Evolutionary conservation across 2,113 vertebrate genomes (phyloP), one percentile per base, ranked within the genome.

Genomic region (Chroicocephalus ridibundus): DNA sequence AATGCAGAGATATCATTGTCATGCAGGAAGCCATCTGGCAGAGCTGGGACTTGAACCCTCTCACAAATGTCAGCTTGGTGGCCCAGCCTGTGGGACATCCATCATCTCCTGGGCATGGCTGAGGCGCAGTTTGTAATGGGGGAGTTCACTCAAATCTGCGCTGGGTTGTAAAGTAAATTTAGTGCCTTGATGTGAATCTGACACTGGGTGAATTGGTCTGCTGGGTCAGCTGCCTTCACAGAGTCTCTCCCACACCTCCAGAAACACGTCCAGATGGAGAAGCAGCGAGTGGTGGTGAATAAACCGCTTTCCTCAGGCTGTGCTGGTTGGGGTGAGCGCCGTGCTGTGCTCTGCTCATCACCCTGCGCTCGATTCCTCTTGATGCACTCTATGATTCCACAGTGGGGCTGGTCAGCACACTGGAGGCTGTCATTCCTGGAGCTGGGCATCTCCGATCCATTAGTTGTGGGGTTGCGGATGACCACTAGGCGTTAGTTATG

Each of bases 101-200:
- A 52, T 62, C 64, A 17, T 44, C 8, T 40, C 60, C 79, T 2
- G 20, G 64, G 58, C 76, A 40, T 0, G 5, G 60, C 38, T 14
- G 10, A 8, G 16, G 5, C 0, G 2, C 14, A 0, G 3, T 9
- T 44, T 3, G 7, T 38, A 5, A 8, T 7, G 40, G 40, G 27
- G 70, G 42, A 29, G 3, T 3, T 81, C 15, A 1, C 34, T 5
- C 42, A 6, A 29, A 25, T 10, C 51, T 29, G 54, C 5, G 5
- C 17, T 46, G 66, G 29, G 42, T 36, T 32, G 25, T 52, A 24
- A 4, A 32, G 51, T 5, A 7, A 31, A 17, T 34, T 4, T 2
- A 62, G 61, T 55, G 16, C 40, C 66, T 54, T 25, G 42, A 25
- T 13, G 32, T 3, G 36, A 32, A 13, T 66, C 47, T 3, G 1